Evolutionary conservation across 2,888 invertebrate genomes (phyloP), one percentile per base, ranked within the genome.

Genomic region (Clitarchus hookeri): DNA sequence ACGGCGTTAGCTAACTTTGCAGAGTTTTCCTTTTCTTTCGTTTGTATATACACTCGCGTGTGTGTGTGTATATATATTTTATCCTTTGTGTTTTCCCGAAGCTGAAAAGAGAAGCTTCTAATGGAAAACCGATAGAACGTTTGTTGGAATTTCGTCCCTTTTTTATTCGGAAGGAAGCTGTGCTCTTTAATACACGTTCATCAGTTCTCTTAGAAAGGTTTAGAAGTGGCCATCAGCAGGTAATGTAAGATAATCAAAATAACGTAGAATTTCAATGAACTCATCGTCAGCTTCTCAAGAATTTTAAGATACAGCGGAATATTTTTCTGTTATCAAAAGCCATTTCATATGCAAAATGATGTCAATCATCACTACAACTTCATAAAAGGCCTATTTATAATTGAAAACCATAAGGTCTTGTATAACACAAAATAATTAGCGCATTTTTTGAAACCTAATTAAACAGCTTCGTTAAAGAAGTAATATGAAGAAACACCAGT

Each of bases 71-170:
- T 79, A 19, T 79, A 79, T 79, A 79, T 82, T 36, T 13, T 26
- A 23, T 65, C 65, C n/a, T 65, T 65, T 23, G 26, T 82, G 16
- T n/a, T 36, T 44, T 82, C 27, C 44, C 27, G 13, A 27, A 82
- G 19, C 82, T 82, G 83, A 79, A 84, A 36, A 25, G 16, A 84
- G 79, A 48, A 84, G 79, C 44, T 65, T 79, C 44, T 86, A 86
- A 86, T 86, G 86, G 86, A 86, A 86, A 86, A 86, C 86, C 86
- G 84, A 86, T 86, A 86, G 84, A 65, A 27, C 44, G 84, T 27
- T 84, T 86, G 86, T 54, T 84, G 36, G 84, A 84, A 79, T 86
- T 86, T 54, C 86, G 36, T 77, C 16, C 65, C 23, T n/a, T 65
- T n/a, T 65, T 65, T 65, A 65, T 65, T 65, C n/a, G 65, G 1